Base-by-base conservation (phyloP, 2,888 invertebrate genomes). In the Punctoribates punctum region DNA sequence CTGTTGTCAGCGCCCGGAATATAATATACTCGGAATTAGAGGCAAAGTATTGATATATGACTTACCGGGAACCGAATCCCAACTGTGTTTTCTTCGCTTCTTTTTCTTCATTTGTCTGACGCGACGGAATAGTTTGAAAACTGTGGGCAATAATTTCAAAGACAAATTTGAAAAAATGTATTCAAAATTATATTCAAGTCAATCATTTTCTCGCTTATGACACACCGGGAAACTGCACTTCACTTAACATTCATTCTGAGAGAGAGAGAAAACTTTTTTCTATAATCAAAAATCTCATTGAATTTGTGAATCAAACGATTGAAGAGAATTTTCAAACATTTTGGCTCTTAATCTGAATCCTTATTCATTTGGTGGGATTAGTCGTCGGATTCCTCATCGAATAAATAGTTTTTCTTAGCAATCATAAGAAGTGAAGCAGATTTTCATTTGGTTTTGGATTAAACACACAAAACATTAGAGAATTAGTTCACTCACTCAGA, bases 61-160 rank as follows among this genome's bases (percentile, higher is more conserved):
- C 75, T 62, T 75, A 75, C 75, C 75, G 29, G 54, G 34, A 73
- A 72, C 51, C 20, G 75, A 75, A 62, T 75, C 75, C 75, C 75
- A 75, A 54, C 75, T 75, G 25, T 75, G 51, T 60, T 62, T 51
- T 29, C 75, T 62, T 57, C 72, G 34, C 62, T 75, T 75, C 46
- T 75, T 75, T 72, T 75, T 75, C 34, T 75, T 75, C 51, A 75
- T 4, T 42, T 72, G 60, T 60, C 72, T 75, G 23, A 75, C 62
- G 23, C 48, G 75, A 42, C 72, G 75, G 51, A 75, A 75, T 57
- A 75, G 11, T 48, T 75, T 75, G 72, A 73, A 73, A 34, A 75
- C 75, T 75, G 23, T 46, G 51, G 70, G n/a, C 27, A 42, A 75
- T n/a, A 62, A 29, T 23, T 51, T 48, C 15, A 17, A 57, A 27